A percentile compares a stretch with the other conserved stretches of the same genome.
These are phyloP conservation scores for Nansenia antarctica DNA, from an alignment of 2,113 vertebrate species.

Conservation along the genomic window DNA sequence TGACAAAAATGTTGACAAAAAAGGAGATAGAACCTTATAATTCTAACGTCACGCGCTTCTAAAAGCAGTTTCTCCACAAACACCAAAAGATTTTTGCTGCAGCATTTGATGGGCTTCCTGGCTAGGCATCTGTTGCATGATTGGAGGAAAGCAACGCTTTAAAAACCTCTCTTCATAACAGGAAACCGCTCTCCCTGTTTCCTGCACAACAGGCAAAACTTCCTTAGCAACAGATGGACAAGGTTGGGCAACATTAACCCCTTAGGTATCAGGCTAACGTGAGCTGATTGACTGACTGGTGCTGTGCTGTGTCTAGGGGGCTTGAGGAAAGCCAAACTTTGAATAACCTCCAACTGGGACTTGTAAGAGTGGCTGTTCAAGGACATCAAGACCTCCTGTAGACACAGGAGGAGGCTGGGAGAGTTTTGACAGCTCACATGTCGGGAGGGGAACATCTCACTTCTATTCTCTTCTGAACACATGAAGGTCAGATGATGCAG, in stretches of 20 bases:
- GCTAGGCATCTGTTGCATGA: constrained; percentile 81
- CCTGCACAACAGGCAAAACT: constrained; percentile 94
- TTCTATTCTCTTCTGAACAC: constrained; percentile 32
- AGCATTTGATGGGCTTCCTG: constrained; percentile 86
- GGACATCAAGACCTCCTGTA: constrained; percentile 60
- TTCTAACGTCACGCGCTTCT: too few species aligned
- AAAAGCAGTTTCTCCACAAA: constrained; percentile 68
- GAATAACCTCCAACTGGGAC: constrained; percentile 29
- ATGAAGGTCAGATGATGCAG: constrained; percentile 65
- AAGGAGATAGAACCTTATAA: too few species aligned
- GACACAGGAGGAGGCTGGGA: constrained; percentile 41
- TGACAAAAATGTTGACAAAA: too few species aligned
- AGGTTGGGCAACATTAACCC: constrained; percentile 85
- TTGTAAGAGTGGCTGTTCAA: constrained; percentile 53
- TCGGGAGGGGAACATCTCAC: constrained; percentile 46
- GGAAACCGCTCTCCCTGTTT: constrained; percentile 94
- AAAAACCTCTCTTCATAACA: constrained; percentile 94
- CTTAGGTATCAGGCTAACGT: constrained; percentile 52
- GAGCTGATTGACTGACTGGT: constrained; percentile 51
- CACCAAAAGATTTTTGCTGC: constrained; percentile 65
- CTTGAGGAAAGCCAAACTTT: constrained; percentile 38
- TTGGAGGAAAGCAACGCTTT: constrained; percentile 89
- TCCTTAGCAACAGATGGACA: constrained; percentile 91
- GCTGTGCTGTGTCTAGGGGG: constrained; percentile 25
- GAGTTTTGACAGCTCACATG: constrained; percentile 65